phyloP scores from a whole-genome alignment of 2,113 vertebrate species.

The Acanthisitta chloris region DNA sequence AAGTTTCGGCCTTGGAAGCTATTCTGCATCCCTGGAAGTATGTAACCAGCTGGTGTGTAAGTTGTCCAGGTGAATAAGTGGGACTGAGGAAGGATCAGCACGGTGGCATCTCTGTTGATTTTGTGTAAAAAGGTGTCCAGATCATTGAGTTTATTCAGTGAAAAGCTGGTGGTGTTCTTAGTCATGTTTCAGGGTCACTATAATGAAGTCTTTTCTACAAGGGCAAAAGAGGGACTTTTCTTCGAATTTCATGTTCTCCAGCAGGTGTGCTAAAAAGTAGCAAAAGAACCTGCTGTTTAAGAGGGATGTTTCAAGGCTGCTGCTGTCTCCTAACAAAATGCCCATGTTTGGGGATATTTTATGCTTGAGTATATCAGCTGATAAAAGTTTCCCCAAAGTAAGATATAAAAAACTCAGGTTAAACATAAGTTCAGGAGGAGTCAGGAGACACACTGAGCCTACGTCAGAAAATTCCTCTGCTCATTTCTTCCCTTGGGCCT shows the following conservation, averaged over 20 bases:
- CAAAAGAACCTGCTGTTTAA: neutral
- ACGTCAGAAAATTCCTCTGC: neutral
- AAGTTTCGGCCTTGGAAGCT: neutral
- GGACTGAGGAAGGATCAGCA: neutral
- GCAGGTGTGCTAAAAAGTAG: neutral
- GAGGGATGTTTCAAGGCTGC: neutral
- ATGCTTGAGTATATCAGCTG: neutral
- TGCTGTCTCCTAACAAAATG: neutral
- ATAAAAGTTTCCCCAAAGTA: neutral
- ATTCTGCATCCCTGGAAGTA: neutral
- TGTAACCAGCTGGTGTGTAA: neutral
- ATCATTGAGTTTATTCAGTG: neutral
- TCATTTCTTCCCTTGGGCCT: neutral
- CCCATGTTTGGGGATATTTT: conserved; percentile 25
- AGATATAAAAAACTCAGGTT: conserved; percentile 42
- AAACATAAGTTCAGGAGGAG: neutral
- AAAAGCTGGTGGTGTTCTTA: neutral
- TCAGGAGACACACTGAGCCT: neutral
- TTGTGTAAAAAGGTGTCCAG: neutral
- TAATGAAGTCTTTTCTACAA: neutral
- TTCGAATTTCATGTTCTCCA: neutral
- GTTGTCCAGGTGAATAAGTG: neutral
- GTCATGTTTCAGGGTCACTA: neutral
- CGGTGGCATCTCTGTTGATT: neutral
- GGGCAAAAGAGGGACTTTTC: neutral